Evolutionary conservation across 2,888 invertebrate genomes (phyloP).

Genomic region (Campaea margaritaria): DNA sequence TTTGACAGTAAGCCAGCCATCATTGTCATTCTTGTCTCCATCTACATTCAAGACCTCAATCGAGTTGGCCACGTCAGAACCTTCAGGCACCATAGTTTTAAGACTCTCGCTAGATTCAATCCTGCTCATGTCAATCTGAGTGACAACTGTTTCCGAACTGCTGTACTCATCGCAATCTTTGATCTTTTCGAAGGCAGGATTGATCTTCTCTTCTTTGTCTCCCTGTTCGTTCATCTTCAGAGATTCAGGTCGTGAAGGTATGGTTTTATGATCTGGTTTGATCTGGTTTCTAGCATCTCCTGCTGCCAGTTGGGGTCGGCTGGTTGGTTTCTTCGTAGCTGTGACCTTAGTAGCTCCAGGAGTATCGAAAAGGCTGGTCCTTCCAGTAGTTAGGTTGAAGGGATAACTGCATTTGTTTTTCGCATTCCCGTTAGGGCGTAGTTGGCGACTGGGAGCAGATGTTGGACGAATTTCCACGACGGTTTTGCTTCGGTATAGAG

Average conservation of each 20-base stretch:
- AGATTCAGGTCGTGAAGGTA: conserved; percentile 63
- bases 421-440: conserved; percentile 65
- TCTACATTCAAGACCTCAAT: conserved; percentile 81
- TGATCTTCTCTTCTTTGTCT: conserved; percentile 60
- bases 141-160: conserved; percentile 85
- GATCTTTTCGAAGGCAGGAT: conserved; percentile 59
- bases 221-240: conserved; percentile 70
- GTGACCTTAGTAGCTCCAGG: conserved; percentile 49
- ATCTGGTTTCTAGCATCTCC: conserved; percentile 65
- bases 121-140: conserved; percentile 73
- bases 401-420: conserved; percentile 80
- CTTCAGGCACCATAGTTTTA: conserved; percentile 80
- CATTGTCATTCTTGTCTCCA: conserved; percentile 75
- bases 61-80: conserved; percentile 70
- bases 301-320: conserved; percentile 61
- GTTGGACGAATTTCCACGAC: conserved; percentile 74
- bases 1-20: conserved; percentile 96
- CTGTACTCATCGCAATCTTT: conserved; percentile 78
- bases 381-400: conserved; percentile 79
- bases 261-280: conserved; percentile 66
- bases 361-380: conserved; percentile 75
- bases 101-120: conserved; percentile 82
- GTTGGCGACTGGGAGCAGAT: conserved; percentile 56
- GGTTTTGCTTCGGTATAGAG: conserved; percentile 73
- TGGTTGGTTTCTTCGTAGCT: conserved; percentile 55